phyloP scores from a whole-genome alignment of 2,888 invertebrate genomes.

The Anaspis maculata region DNA sequence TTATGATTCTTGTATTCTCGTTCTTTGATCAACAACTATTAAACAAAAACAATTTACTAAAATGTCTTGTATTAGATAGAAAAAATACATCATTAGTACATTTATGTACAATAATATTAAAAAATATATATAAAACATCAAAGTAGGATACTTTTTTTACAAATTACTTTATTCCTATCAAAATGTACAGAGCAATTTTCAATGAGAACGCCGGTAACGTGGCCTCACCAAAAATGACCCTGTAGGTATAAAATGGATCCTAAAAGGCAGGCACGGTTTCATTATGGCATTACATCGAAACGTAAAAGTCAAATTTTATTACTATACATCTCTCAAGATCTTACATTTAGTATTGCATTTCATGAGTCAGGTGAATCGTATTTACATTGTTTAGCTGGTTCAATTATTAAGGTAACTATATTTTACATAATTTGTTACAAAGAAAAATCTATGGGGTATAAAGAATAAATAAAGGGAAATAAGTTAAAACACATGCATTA shows the following conservation, averaged over 20 bases:
- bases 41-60: too few relatives aligned
- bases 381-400: neutral
- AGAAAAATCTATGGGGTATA: constrained; percentile 7
- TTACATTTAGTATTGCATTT: constrained; percentile 2
- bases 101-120: constrained; percentile 10
- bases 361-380: constrained; percentile 2
- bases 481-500: too few relatives aligned
- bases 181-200: too few relatives aligned
- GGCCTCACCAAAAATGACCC: too few relatives aligned
- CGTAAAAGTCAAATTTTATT: neutral
- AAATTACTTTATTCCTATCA: too few relatives aligned
- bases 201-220: too few relatives aligned
- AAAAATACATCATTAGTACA: constrained; percentile 13
- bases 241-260: too few relatives aligned
- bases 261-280: too few relatives aligned
- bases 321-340: neutral
- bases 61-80: constrained; percentile 14
- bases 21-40: too few relatives aligned
- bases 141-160: constrained; percentile 8
- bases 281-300: too few relatives aligned
- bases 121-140: constrained; percentile 8
- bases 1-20: too few relatives aligned
- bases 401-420: constrained; percentile 16
- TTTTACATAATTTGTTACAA: constrained; percentile 17
- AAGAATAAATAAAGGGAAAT: constrained; percentile 14